These are phyloP conservation scores for Gouania willdenowi DNA, from an alignment of 2,797 vertebrate species.

Conservation along the genomic window DNA sequence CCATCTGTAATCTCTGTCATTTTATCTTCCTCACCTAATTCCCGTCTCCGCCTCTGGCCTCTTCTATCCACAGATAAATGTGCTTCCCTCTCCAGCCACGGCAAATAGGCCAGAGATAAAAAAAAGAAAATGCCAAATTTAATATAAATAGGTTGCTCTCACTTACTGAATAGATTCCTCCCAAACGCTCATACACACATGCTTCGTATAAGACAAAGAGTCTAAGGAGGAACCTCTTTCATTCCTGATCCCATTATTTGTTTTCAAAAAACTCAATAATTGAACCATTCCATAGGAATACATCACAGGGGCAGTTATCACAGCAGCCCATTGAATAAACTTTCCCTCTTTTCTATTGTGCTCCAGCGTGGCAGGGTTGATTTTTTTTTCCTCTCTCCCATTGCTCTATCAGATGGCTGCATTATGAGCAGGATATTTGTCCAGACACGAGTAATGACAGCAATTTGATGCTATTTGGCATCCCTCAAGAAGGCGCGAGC, in stretches of 20 bases:
- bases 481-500: constrained; percentile 43
- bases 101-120: constrained; percentile 57
- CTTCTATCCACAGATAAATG: constrained; percentile 47
- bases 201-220: constrained; percentile 59
- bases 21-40: constrained; percentile 17
- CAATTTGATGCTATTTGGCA: constrained; percentile 64
- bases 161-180: constrained; percentile 45
- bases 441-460: constrained; percentile 56
- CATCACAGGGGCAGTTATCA: constrained; percentile 55
- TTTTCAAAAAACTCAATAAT: constrained; percentile 73
- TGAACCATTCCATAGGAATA: constrained; percentile 64
- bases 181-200: constrained; percentile 1
- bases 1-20: constrained; percentile 17
- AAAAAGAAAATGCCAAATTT: constrained; percentile 68
- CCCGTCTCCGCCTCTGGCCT: background rate
- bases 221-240: constrained; percentile 42
- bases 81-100: constrained; percentile 19
- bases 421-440: constrained; percentile 54
- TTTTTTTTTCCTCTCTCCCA: constrained; percentile 8
- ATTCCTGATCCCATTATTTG: constrained; percentile 62
- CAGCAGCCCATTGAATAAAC: constrained; percentile 56
- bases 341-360: constrained; percentile 48
- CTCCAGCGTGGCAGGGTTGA: constrained; percentile 36
- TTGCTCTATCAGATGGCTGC: constrained; percentile 37
- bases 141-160: constrained; percentile 60